Evolutionary conservation across 2,888 invertebrate species (phyloP).

Genomic region (Drosophila colorata): DNA sequence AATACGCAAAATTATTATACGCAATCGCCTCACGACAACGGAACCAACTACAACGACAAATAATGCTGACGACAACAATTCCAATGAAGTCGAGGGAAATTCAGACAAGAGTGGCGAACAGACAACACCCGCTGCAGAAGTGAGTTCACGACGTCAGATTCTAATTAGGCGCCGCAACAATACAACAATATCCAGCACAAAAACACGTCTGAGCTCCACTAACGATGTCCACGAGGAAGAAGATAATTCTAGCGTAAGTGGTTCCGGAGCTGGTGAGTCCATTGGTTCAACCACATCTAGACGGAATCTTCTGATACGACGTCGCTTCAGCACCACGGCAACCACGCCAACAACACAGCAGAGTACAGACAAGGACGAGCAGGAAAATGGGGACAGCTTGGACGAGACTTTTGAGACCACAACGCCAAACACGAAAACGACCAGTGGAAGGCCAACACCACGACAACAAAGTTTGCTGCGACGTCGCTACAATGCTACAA

Average conservation of each 20-base stretch:
- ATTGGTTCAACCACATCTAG: constrained; percentile 2
- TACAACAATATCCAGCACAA: not conserved
- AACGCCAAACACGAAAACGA: not conserved
- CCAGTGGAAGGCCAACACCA: not conserved
- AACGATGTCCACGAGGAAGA: not conserved
- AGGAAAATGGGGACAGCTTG: not conserved
- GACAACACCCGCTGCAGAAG: not conserved
- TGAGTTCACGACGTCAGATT: not conserved
- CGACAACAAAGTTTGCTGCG: constrained; percentile 1
- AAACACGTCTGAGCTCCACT: not conserved
- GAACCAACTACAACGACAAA: not conserved
- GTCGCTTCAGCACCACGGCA: constrained; percentile 3
- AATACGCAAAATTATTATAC: not conserved
- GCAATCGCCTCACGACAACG: not conserved
- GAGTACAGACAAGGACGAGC: not conserved
- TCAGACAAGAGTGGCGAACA: not conserved
- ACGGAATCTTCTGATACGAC: constrained; percentile 4
- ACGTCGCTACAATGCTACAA: constrained; percentile 13
- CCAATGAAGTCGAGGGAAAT: not conserved
- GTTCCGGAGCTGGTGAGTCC: not conserved
- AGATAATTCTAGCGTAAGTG: not conserved
- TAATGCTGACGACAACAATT: not conserved
- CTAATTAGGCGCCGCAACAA: constrained; percentile 3
- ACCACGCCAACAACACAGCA: not conserved
- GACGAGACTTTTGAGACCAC: not conserved